Evolutionary conservation across 2,797 vertebrate species (phyloP).

Genomic region (Tauraco hartlaubi): DNA sequence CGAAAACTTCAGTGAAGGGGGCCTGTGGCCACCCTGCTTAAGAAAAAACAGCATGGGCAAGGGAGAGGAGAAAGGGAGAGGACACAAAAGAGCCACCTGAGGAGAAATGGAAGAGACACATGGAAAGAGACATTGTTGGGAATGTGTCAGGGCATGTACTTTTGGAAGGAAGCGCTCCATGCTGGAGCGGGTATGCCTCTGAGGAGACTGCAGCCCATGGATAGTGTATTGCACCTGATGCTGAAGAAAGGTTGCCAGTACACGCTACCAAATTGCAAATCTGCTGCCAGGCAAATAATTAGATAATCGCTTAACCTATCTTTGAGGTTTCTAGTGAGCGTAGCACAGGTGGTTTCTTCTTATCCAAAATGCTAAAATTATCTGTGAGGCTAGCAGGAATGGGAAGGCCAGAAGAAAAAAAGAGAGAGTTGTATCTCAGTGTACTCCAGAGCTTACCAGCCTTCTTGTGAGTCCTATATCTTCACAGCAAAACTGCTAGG

Average conservation of each 20-base stretch:
- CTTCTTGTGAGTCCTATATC: background rate
- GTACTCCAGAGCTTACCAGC: background rate
- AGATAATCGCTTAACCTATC: background rate
- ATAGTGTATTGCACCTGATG: background rate
- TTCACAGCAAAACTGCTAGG: background rate
- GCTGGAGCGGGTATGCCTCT: background rate
- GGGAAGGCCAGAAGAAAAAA: background rate
- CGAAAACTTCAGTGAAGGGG: background rate
- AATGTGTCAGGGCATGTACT: accelerated
- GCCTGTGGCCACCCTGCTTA: background rate
- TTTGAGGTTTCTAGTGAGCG: background rate
- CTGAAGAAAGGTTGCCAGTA: background rate
- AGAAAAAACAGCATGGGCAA: background rate
- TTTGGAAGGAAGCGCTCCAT: background rate
- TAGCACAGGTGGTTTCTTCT: background rate
- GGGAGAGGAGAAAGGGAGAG: background rate
- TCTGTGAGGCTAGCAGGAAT: background rate
- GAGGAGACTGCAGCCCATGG: background rate
- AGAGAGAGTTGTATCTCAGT: background rate
- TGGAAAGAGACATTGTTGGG: background rate
- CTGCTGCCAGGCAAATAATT: background rate
- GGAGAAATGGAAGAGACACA: background rate
- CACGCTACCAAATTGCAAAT: background rate
- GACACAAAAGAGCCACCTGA: background rate
- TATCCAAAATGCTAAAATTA: background rate